phyloP scores from a whole-genome alignment of 2,888 invertebrate species.

The Cylindroiulus punctatus region DNA sequence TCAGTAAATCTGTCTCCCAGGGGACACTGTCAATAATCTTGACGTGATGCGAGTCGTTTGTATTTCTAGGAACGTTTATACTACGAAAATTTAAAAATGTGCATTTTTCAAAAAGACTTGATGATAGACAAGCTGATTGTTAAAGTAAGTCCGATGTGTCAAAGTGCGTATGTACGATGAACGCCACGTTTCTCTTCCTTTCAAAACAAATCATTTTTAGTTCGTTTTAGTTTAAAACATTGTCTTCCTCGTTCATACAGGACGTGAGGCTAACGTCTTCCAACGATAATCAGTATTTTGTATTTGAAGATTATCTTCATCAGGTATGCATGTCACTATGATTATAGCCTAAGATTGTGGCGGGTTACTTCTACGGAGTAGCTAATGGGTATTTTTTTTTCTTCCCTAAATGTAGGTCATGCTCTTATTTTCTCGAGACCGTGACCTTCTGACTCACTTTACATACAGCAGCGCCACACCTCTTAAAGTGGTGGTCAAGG shows the following conservation, averaged over 20 bases:
- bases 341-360: neutral
- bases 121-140: conserved; percentile 94
- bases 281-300: conserved; percentile 97
- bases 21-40: conserved; percentile 52
- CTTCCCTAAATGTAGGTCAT: conserved; percentile 71
- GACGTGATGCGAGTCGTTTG: too few relatives aligned
- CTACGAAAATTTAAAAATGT: conserved; percentile 82
- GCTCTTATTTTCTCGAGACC: conserved; percentile 91
- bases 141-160: conserved; percentile 71
- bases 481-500: conserved; percentile 79
- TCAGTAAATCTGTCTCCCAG: too few relatives aligned
- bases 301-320: conserved; percentile 94
- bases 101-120: conserved; percentile 87
- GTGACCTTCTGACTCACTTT: conserved; percentile 63
- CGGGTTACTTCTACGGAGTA: neutral
- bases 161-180: neutral
- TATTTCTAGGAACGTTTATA: conserved; percentile 67
- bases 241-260: conserved; percentile 63
- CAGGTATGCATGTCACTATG: conserved; percentile 72
- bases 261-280: conserved; percentile 95
- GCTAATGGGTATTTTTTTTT: neutral
- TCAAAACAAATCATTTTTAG: too few relatives aligned
- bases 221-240: too few relatives aligned
- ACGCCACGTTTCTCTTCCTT: too few relatives aligned
- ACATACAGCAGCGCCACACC: conserved; percentile 68